Base-by-base conservation (phyloP, 2,888 invertebrate genomes). In the Tenthredo livida region DNA sequence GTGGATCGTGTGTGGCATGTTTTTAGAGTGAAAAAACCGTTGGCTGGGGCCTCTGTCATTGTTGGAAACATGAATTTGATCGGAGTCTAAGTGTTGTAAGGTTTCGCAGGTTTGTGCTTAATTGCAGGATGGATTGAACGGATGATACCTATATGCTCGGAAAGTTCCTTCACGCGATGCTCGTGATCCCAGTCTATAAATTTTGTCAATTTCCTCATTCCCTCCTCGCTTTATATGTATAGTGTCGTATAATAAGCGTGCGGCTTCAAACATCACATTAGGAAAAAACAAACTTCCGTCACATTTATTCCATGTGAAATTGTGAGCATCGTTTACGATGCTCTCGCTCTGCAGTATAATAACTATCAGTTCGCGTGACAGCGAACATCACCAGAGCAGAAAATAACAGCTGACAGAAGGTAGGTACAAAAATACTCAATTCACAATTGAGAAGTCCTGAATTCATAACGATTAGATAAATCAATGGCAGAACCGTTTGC, bases 121-220 rank as follows among this genome's bases (percentile, higher is more conserved):
- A 73, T 73, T 73, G 73, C 43, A 43, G 54, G 40, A 43, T 73
- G 43, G n/a, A 73, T 73, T 40, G 73, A 43, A 73, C 29, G 33
- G 73, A 73, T 21, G 73, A 43, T 40, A 73, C 43, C 21, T 12
- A 43, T 12, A 43, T 73, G 21, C 61, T 25, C 4, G 43, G 33
- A 73, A 73, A 73, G n/a, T 73, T 73, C 73, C 12, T 43, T 73
- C 73, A 73, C 73, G 73, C 73, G 43, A 73, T 9, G 72, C 25
- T 72, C 73, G 73, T 21, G 43, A 73, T 43, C 21, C 21, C n/a
- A 73, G 9, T 73, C 73, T 73, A 40, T 29, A 21, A 73, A 15
- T 73, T 73, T 40, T 40, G 40, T 73, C 43, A 43, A 73, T 43
- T 43, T 21, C 40, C 29, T 67, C 33, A 67, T 67, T 67, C 67